Evolutionary conservation across 2,888 invertebrate species (phyloP).

Genomic region (Palloptera scutellata): DNA sequence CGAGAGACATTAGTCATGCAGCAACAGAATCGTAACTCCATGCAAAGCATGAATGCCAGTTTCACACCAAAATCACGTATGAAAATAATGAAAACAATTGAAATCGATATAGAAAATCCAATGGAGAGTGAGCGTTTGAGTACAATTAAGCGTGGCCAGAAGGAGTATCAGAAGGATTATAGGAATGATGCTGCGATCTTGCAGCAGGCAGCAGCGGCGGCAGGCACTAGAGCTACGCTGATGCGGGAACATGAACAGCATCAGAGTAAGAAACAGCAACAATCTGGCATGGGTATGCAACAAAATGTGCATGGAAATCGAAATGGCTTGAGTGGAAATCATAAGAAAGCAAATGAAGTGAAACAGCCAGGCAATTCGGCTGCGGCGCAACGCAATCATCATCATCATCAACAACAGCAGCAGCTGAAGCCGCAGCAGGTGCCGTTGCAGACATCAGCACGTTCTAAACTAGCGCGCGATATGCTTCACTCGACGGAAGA

Average conservation of each 20-base stretch:
- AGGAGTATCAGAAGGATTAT: conserved; percentile 44
- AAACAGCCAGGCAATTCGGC: conserved; percentile 7
- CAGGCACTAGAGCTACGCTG: conserved; percentile 3
- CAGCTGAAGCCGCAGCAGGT: conserved; percentile 24
- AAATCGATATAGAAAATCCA: conserved; percentile 60
- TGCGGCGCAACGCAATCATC: not conserved
- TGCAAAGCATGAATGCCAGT: conserved; percentile 40
- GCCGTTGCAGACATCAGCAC: conserved; percentile 40
- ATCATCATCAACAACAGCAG: conserved; percentile 10
- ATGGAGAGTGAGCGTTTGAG: conserved; percentile 53
- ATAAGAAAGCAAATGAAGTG: conserved; percentile 25
- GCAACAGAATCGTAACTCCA: conserved; percentile 22
- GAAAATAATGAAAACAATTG: conserved; percentile 63
- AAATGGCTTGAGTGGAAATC: conserved; percentile 21
- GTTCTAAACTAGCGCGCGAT: conserved; percentile 38
- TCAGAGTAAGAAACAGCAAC: conserved; percentile 51
- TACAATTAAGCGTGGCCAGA: conserved; percentile 53
- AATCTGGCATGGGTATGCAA: not conserved
- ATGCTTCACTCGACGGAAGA: conserved; percentile 53
- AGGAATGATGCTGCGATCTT: conserved; percentile 28
- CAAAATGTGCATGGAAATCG: conserved; percentile 16
- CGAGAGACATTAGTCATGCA: not conserved
- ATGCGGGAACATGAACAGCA: conserved; percentile 24
- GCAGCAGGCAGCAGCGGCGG: conserved; percentile 24
- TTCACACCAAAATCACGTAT: conserved; percentile 60